phyloP scores from a whole-genome alignment of 2,797 vertebrate genomes.

The Paratrypauchen microcephalus region DNA sequence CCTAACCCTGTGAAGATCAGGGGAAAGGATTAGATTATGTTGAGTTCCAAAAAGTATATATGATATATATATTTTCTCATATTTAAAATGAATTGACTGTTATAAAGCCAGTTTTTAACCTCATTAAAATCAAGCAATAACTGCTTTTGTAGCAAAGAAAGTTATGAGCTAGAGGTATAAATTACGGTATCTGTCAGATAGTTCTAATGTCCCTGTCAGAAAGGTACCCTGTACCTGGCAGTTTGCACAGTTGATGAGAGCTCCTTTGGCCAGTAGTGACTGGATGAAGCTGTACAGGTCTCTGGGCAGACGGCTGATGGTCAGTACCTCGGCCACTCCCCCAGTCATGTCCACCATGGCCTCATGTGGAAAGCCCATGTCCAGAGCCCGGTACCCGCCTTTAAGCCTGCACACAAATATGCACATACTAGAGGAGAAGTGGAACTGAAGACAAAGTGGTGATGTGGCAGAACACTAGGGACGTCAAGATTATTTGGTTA shows the following conservation, averaged over 20 bases:
- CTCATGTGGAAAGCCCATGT: conserved; percentile 81
- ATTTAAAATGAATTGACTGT: too few species aligned
- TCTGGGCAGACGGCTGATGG: conserved; percentile 38
- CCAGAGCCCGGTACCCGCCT: conserved; percentile 78
- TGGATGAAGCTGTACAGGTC: conserved; percentile 53
- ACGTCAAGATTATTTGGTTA: too few species aligned
- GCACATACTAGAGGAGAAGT: background rate
- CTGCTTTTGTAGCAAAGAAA: too few species aligned
- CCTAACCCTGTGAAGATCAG: too few species aligned
- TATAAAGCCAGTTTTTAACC: too few species aligned
- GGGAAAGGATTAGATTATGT: too few species aligned
- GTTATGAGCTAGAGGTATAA: too few species aligned
- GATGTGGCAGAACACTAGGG: too few species aligned
- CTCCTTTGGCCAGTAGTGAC: conserved; percentile 67
- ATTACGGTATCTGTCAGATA: background rate
- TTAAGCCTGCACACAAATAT: conserved; percentile 65
- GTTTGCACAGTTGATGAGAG: conserved; percentile 80
- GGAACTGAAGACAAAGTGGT: background rate
- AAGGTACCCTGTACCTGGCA: conserved; percentile 45
- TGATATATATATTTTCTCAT: too few species aligned
- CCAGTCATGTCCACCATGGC: conserved; percentile 83
- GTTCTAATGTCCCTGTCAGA: background rate
- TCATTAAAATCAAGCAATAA: too few species aligned
- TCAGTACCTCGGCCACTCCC: conserved; percentile 69
- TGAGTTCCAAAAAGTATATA: too few species aligned